Conservation (phyloP, 2,113 vertebrate genomes). For the Morone saxatilis region DNA sequence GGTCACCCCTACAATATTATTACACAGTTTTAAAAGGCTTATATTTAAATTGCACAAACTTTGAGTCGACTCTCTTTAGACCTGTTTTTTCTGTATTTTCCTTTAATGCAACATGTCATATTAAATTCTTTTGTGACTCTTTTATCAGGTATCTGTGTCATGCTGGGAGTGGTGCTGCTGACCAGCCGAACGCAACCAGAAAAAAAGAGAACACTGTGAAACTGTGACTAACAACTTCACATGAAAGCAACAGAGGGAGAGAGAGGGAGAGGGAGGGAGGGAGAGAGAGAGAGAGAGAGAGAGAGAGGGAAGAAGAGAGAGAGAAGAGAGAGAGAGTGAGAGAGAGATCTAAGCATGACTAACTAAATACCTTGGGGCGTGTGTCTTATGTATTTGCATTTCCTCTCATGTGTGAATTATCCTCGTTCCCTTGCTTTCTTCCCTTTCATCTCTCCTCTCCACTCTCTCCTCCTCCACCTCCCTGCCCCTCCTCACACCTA, state of each 20-base stretch:
- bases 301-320: no score
- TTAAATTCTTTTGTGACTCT: background rate
- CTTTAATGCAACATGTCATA: background rate
- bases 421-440: background rate
- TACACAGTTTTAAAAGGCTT: background rate
- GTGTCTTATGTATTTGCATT: conserved; percentile 53
- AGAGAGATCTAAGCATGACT: conserved; percentile 32
- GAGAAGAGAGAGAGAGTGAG: background rate
- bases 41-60: background rate
- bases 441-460: conserved; percentile 23
- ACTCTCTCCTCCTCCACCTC: background rate
- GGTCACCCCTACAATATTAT: background rate
- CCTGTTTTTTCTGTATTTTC: background rate
- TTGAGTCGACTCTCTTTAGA: background rate
- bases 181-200: background rate
- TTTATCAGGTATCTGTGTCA: background rate
- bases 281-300: no score
- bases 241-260: background rate
- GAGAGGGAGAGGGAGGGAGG: background rate
- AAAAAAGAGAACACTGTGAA: background rate
- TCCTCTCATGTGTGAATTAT: conserved; percentile 53
- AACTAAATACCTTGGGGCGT: conserved; percentile 36
- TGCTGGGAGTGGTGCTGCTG: background rate
- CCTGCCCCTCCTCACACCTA: background rate
- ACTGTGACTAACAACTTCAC: conserved; percentile 30